Evolutionary conservation across 2,888 invertebrate species (phyloP).

Genomic region (Abrostola triplasia): DNA sequence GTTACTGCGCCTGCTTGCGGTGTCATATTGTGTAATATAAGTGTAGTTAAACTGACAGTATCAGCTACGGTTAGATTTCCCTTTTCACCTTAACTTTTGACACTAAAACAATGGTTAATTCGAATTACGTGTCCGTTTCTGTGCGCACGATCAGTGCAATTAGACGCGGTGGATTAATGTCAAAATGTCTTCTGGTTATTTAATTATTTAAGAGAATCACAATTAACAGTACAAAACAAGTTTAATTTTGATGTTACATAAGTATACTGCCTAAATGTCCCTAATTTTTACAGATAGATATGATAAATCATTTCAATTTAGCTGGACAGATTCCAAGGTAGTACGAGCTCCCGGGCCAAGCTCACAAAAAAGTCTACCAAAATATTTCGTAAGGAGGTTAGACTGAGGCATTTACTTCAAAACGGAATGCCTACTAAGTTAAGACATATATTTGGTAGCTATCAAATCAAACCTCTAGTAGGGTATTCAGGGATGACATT

Average conservation of each 20-base stretch:
- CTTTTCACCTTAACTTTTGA: slow-evolving; percentile 29
- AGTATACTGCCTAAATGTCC: background rate
- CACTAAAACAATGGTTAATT: slow-evolving; percentile 36
- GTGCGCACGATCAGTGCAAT: slow-evolving; percentile 47
- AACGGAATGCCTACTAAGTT: background rate
- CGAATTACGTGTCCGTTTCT: slow-evolving; percentile 38
- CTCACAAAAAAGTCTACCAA: too few species aligned
- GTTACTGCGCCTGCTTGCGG: background rate
- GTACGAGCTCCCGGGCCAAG: too few species aligned
- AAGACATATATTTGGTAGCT: background rate
- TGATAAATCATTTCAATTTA: too few species aligned
- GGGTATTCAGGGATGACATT: slow-evolving; percentile 35
- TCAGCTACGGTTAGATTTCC: slow-evolving; percentile 3
- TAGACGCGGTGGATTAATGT: slow-evolving; percentile 40
- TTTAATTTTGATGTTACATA: background rate
- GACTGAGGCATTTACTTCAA: too few species aligned
- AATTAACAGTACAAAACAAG: too few species aligned
- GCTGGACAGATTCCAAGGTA: too few species aligned
- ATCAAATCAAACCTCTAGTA: slow-evolving; percentile 12
- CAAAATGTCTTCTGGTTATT: slow-evolving; percentile 12
- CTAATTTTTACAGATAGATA: too few species aligned
- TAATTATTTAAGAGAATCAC: background rate
- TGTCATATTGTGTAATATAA: background rate
- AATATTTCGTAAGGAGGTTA: too few species aligned
- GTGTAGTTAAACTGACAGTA: background rate